Conservation (phyloP, 2,797 vertebrate species). For the Iguana delicatissima region DNA sequence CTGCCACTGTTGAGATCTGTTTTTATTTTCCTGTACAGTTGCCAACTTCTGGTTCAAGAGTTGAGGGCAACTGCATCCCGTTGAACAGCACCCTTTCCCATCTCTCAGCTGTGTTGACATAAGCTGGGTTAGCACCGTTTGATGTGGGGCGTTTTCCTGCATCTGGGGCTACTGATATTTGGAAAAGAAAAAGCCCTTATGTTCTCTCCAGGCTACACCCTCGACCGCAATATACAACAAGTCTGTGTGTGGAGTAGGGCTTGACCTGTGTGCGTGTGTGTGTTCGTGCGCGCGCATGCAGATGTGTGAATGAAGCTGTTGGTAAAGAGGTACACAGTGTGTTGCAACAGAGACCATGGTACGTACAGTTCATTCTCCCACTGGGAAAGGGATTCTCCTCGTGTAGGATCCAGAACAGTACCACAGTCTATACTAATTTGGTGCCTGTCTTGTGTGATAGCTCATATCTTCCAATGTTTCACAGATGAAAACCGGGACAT, state of each 20-base stretch:
- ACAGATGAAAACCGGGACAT: too few species aligned
- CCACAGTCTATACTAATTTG: background rate
- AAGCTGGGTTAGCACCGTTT: slow-evolving; percentile 17
- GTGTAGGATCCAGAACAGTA: background rate
- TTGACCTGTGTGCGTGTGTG: slow-evolving; percentile 14
- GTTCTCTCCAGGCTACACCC: background rate
- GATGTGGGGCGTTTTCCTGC: slow-evolving; percentile 55
- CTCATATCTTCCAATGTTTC: background rate
- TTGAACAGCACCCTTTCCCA: accelerated
- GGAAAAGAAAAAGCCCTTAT: slow-evolving; percentile 61
- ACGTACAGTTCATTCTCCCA: slow-evolving; percentile 9
- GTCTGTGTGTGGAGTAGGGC: slow-evolving; percentile 66
- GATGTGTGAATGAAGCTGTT: background rate
- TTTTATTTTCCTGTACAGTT: background rate
- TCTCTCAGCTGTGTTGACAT: slow-evolving; percentile 53
- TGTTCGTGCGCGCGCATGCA: background rate
- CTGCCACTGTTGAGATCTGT: background rate
- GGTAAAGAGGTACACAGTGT: background rate
- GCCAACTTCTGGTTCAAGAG: background rate
- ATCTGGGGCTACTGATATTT: slow-evolving; percentile 49
- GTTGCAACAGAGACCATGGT: accelerated
- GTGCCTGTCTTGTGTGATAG: background rate
- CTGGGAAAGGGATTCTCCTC: background rate
- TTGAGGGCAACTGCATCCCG: slow-evolving; percentile 4
- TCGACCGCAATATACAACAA: slow-evolving; percentile 40